Conservation (phyloP, 1,140 invertebrate species). For the Heliconius hewitsoni region DNA sequence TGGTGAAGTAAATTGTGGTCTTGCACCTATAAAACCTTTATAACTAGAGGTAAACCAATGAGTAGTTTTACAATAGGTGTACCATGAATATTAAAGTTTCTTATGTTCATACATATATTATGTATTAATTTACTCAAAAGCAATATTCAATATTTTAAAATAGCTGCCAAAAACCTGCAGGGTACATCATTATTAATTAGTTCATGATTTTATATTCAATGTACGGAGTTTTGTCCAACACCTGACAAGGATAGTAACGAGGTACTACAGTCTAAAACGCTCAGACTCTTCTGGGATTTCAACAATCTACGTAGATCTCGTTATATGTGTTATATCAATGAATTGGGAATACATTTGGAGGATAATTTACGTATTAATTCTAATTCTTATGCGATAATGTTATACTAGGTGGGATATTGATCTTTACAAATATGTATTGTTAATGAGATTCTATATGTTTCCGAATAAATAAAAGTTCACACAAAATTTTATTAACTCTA, state of each 20-base stretch:
- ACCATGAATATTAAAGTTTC: background rate
- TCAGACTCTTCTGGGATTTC: background rate
- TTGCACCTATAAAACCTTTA: background rate
- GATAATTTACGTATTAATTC: slow-evolving; percentile 49
- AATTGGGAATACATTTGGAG: slow-evolving; percentile 34
- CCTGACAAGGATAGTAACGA: background rate
- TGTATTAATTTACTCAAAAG: background rate
- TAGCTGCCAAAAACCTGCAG: background rate
- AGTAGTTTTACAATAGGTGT: background rate
- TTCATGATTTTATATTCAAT: background rate
- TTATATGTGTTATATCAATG: slow-evolving; percentile 22
- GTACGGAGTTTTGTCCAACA: background rate
- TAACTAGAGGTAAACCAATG: background rate
- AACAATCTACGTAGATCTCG: background rate
- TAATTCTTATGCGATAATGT: slow-evolving; percentile 68
- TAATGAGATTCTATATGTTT: slow-evolving; percentile 35
- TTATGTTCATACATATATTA: background rate
- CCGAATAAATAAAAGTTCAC: slow-evolving; percentile 25
- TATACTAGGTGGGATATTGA: slow-evolving; percentile 76
- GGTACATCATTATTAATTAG: background rate
- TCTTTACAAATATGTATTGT: slow-evolving; percentile 50
- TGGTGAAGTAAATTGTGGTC: slow-evolving; percentile 4
- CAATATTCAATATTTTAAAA: background rate
- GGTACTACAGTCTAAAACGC: background rate
- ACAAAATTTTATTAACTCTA: slow-evolving; percentile 30